A percentile compares a stretch with the other conserved stretches of the same genome.
Evolutionary conservation across 2,797 vertebrate genomes (phyloP).

Genomic region (Tiaroga cobitis): DNA sequence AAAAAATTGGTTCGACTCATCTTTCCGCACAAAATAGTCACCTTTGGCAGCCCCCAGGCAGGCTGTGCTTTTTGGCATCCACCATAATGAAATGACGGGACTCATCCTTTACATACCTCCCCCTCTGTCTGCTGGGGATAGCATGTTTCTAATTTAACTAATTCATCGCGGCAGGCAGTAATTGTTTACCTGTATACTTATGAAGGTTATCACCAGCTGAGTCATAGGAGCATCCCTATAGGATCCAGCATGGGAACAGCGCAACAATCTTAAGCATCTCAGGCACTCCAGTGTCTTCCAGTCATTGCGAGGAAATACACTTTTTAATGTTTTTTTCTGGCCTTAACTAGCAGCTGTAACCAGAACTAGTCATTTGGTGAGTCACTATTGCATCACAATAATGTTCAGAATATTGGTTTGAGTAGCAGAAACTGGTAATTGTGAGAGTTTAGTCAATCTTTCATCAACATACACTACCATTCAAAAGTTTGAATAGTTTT

Average conservation of each 20-base stretch:
- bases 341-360: background rate
- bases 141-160: background rate
- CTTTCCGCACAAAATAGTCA: background rate
- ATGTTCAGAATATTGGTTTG: background rate
- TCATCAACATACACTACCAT: no score
- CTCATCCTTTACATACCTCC: background rate
- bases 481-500: background rate
- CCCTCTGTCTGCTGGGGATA: background rate
- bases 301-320: background rate
- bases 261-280: no score
- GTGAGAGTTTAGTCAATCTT: no score
- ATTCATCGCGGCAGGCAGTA: background rate
- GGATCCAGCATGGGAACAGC: background rate
- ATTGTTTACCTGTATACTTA: conserved; percentile 12
- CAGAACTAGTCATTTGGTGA: background rate
- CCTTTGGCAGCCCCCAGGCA: background rate
- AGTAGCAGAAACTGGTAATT: no score
- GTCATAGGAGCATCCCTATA: conserved; percentile 3
- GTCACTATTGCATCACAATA: background rate
- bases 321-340: background rate
- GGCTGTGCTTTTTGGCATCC: background rate
- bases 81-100: background rate
- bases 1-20: background rate
- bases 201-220: background rate
- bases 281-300: background rate